Base-by-base conservation (phyloP, 2,113 vertebrate species). In the Porphyrio hochstetteri region DNA sequence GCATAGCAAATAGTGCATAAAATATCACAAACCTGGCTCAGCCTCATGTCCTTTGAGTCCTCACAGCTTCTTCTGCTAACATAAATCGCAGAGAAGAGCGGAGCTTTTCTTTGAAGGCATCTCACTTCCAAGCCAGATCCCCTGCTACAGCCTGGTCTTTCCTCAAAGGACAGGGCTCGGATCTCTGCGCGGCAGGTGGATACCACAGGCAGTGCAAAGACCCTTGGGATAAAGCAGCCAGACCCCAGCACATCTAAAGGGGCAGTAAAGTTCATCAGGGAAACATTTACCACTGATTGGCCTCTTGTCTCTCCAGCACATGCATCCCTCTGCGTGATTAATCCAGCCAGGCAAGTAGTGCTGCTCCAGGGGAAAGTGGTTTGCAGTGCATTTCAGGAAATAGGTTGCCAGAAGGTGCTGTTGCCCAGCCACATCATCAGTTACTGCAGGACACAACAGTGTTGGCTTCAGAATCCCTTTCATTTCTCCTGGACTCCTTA, bases 1-100 rank as follows among this genome's bases (percentile, higher is more conserved):
- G 60, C 76, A 38, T 18, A 70, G 72, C 50, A 96, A 94, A 94
- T 82, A 91, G 86, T 75, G 86, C 90, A 94, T 87, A 84, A 96
- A 93, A 84, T 44, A 94, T 93, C 31, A 38, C 55, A 53, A 82
- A 82, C 40, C 78, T 95, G 91, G 88, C 93, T 92, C 86, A 81
- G 78, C 33, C 33, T 70, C 77, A 5, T 33, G 36, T 67, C 70
- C 36, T 87, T 61, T 53, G 68, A 82, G 63, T 57, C 61, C 48
- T 29, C 61, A 76, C 63, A 82, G 86, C 61, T 84, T 65, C 48
- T 83, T 33, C 60, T 35, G 57, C n/a, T 84, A 60, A 40, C 42
- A 83, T 36, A 50, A 86, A 90, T 81, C 56, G 21, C 64, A 79
- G 29, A 29, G 50, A 75, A 63, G 69, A 92, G 44, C 46, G 90